Percentiles rank a stretch among this genome's conserved stretches.
These are phyloP conservation scores for Leptestheria dahalacensis DNA, from an alignment of 1,140 invertebrate species.

Conservation along the genomic window DNA sequence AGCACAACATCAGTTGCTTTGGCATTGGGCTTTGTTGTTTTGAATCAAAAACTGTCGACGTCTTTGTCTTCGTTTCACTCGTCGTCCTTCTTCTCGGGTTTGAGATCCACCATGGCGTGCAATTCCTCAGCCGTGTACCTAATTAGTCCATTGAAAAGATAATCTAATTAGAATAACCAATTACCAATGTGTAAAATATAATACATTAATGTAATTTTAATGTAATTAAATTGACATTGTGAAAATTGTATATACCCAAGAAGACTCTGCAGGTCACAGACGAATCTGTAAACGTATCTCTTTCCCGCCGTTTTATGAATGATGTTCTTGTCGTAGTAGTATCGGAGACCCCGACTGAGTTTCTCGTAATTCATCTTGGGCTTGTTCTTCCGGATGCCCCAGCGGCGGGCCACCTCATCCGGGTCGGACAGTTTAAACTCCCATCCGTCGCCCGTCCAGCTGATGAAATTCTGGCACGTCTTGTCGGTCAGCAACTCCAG, in stretches of 20 bases:
- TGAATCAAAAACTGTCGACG: not conserved
- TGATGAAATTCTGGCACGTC: slow-evolving; percentile 87
- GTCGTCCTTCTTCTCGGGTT: slow-evolving; percentile 86
- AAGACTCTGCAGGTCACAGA: slow-evolving; percentile 87
- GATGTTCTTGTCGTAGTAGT: slow-evolving; percentile 98
- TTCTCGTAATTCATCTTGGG: slow-evolving; percentile 99
- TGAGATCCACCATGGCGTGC: slow-evolving; percentile 84
- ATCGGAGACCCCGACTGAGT: slow-evolving; percentile 82
- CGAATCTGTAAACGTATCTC: slow-evolving; percentile 94
- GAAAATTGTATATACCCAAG: slow-evolving; percentile 59
- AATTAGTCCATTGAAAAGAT: slow-evolving; percentile 26
- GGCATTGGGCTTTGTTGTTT: too few relatives aligned
- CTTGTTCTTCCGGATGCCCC: slow-evolving; percentile 96
- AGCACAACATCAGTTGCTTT: not conserved
- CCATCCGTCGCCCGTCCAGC: slow-evolving; percentile 97
- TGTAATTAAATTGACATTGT: too few relatives aligned
- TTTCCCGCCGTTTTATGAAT: slow-evolving; percentile 97
- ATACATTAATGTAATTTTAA: too few relatives aligned
- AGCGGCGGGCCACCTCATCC: slow-evolving; percentile 88
- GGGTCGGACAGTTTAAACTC: slow-evolving; percentile 98
- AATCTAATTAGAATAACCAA: too few relatives aligned
- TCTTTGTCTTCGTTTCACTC: slow-evolving; percentile 32
- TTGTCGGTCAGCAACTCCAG: slow-evolving; percentile 91
- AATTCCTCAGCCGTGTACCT: slow-evolving; percentile 80
- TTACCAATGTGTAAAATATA: too few relatives aligned